These are phyloP conservation scores for Buceros bicornis DNA, from an alignment of 2,797 vertebrate species.

Conservation along the genomic window DNA sequence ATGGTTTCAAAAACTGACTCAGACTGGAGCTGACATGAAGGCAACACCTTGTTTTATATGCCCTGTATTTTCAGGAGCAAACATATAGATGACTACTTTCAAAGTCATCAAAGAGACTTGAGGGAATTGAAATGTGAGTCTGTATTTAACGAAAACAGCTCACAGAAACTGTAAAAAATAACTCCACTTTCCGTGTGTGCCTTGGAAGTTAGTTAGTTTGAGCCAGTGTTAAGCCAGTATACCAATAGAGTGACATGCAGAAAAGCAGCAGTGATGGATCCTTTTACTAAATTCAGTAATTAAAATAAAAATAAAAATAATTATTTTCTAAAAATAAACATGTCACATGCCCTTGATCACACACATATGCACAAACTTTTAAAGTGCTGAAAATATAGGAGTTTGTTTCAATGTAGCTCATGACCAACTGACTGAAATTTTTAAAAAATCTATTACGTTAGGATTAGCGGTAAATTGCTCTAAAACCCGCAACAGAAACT, in stretches of 20 bases:
- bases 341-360: background rate
- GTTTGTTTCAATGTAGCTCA: background rate
- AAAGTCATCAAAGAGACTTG: background rate
- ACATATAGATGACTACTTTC: background rate
- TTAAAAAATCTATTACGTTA: background rate
- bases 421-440: background rate
- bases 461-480: background rate
- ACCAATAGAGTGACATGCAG: background rate
- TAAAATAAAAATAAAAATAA: background rate
- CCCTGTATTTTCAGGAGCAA: background rate
- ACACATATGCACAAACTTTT: background rate
- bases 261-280: background rate
- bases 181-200: background rate
- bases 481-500: background rate
- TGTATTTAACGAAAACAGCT: slow-evolving; percentile 12
- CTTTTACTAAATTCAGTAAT: background rate
- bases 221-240: background rate
- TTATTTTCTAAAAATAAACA: no score
- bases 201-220: background rate
- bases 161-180: background rate
- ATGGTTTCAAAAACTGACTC: background rate
- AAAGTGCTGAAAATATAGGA: background rate
- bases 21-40: background rate
- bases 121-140: background rate
- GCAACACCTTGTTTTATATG: background rate